Percentiles rank a stretch among this genome's conserved stretches.
These are phyloP conservation scores for Noctua janthina DNA, from an alignment of 2,888 invertebrate genomes.

Conservation along the genomic window DNA sequence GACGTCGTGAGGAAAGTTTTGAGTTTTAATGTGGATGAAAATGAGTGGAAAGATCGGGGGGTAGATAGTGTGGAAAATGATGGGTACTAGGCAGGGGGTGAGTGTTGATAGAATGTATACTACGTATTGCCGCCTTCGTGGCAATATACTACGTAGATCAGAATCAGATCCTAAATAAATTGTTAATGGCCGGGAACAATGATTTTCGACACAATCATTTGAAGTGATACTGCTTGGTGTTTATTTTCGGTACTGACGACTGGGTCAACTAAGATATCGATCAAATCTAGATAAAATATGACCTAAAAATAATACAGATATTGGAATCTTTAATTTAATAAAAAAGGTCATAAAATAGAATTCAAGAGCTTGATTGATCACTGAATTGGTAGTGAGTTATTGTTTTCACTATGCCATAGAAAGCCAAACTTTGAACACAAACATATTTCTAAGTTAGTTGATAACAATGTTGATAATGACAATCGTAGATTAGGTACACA, in stretches of 20 bases:
- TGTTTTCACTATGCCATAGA: background rate
- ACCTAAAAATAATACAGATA: background rate
- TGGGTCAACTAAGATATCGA: background rate
- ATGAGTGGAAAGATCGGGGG: background rate
- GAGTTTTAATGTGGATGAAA: background rate
- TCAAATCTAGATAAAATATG: background rate
- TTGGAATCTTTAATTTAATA: background rate
- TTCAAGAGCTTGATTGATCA: background rate
- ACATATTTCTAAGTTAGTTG: background rate
- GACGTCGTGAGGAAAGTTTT: background rate
- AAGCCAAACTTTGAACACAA: background rate
- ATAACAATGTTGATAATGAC: background rate
- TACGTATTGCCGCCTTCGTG: too few species aligned
- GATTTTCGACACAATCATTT: too few species aligned
- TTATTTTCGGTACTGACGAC: background rate
- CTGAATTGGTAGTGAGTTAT: background rate
- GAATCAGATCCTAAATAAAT: too few species aligned
- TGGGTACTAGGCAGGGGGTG: background rate
- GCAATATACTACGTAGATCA: too few species aligned
- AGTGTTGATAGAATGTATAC: background rate
- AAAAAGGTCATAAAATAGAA: background rate
- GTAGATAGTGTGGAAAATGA: background rate
- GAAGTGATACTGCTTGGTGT: background rate
- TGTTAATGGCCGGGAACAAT: too few species aligned
- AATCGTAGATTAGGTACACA: background rate